A percentile compares a stretch with the other conserved stretches of the same genome.
phyloP scores from a whole-genome alignment of 2,888 invertebrate species.

The Brachypalpus laphriformis region DNA sequence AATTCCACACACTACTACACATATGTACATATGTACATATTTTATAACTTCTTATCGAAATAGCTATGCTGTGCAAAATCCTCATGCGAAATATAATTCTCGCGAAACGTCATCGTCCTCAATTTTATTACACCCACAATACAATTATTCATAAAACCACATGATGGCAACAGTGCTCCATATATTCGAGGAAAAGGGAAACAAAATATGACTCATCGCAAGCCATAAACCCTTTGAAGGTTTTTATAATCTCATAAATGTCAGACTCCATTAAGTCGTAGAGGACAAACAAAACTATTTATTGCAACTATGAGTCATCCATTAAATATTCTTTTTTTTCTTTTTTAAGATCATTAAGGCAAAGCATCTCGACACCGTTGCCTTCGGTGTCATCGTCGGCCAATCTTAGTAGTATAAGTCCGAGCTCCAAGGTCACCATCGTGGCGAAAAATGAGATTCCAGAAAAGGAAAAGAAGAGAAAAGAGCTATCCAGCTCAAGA shows the following conservation, averaged over 20 bases:
- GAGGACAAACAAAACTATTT: slow-evolving; percentile 14
- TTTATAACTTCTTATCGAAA: no score
- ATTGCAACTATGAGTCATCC: background rate
- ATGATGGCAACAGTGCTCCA: no score
- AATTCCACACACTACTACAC: no score
- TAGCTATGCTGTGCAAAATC: background rate
- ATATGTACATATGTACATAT: no score
- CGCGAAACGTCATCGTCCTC: no score
- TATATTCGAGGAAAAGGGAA: no score
- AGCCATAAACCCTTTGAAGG: background rate
- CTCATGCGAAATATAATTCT: background rate
- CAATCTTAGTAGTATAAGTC: slow-evolving; percentile 79
- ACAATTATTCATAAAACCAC: no score
- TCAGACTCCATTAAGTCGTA: background rate
- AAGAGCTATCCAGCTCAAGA: slow-evolving; percentile 84
- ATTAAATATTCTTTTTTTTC: background rate
- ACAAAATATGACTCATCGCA: background rate
- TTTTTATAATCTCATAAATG: slow-evolving; percentile 19
- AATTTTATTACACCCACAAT: no score
- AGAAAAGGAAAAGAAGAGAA: slow-evolving; percentile 82
- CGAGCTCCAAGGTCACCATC: slow-evolving; percentile 76
- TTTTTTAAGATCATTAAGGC: slow-evolving; percentile 77
- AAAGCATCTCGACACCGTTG: slow-evolving; percentile 76
- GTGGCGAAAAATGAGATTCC: slow-evolving; percentile 76
- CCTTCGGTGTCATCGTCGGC: slow-evolving; percentile 76